Conservation (phyloP, 2,113 vertebrate genomes). For the Monopterus albus region DNA sequence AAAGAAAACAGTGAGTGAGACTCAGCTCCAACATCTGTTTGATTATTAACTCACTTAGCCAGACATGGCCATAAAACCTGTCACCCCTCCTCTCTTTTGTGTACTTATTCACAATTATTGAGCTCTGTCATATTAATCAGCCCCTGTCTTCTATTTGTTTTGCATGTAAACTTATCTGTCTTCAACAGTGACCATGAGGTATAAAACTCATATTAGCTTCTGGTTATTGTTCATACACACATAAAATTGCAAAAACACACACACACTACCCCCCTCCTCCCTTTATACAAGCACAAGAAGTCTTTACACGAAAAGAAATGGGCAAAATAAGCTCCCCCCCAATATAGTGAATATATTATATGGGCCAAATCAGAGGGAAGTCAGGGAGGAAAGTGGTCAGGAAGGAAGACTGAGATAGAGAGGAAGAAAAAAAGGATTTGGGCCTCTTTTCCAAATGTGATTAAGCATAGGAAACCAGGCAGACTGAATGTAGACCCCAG, state of each 20-base stretch:
- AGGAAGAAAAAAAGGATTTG: slow-evolving; percentile 39
- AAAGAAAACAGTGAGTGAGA: slow-evolving; percentile 31
- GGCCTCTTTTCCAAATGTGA: slow-evolving; percentile 60
- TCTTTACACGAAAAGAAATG: background rate
- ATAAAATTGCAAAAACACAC: slow-evolving; percentile 18
- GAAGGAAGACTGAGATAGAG: slow-evolving; percentile 8
- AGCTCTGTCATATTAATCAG: slow-evolving; percentile 20
- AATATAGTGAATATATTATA: background rate
- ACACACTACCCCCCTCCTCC: background rate
- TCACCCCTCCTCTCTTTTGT: slow-evolving; percentile 21
- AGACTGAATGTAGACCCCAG: slow-evolving; percentile 53
- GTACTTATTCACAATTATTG: slow-evolving; percentile 38
- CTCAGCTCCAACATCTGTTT: slow-evolving; percentile 58
- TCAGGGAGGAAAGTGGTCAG: background rate
- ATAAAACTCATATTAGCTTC: slow-evolving; percentile 27
- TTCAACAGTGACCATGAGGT: slow-evolving; percentile 6
- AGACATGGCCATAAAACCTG: slow-evolving; percentile 58
- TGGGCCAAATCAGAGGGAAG: background rate
- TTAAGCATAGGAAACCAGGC: slow-evolving; percentile 67
- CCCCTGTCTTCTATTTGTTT: slow-evolving; percentile 25
- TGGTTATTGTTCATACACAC: slow-evolving; percentile 42
- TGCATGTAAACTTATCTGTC: slow-evolving; percentile 36
- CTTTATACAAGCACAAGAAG: slow-evolving; percentile 12
- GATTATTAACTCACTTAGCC: slow-evolving; percentile 70
- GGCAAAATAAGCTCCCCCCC: background rate